A percentile compares a stretch with the other conserved stretches of the same genome.
Evolutionary conservation across 1,140 invertebrate genomes (phyloP).

Genomic region (Solen grandis): DNA sequence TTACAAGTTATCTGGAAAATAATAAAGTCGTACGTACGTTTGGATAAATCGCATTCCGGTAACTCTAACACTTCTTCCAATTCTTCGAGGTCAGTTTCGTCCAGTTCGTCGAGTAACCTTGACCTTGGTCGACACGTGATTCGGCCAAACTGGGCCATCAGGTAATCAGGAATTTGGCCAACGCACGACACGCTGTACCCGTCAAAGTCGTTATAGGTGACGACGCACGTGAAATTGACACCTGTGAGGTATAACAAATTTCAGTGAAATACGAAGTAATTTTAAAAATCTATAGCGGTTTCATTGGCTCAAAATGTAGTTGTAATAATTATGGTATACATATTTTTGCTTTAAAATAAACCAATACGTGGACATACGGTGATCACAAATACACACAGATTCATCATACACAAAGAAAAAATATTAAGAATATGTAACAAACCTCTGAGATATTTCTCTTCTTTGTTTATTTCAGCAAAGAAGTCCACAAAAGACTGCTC

Average conservation of each 20-base stretch:
- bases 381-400: no score
- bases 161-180: conserved; percentile 26
- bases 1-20: no score
- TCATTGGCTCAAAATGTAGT: no score
- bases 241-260: no score
- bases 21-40: conserved; percentile 21
- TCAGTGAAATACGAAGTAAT: no score
- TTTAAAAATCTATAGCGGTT: no score
- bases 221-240: conserved; percentile 29
- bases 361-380: no score
- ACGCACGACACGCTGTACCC: conserved; percentile 30
- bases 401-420: no score
- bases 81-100: conserved; percentile 1
- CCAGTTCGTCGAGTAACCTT: conserved; percentile 16
- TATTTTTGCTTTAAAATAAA: no score
- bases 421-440: no score
- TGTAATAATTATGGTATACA: no score
- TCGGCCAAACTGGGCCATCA: conserved; percentile 21
- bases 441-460: conserved; percentile 26
- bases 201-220: conserved; percentile 32
- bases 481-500: conserved; percentile 49
- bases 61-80: conserved; percentile 18
- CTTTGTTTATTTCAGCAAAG: conserved; percentile 50
- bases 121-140: conserved; percentile 40
- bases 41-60: conserved; percentile 31